Percentiles rank a stretch among this genome's conserved stretches.
These are phyloP conservation scores for Tamandua tetradactyla DNA, from an alignment of 2,797 vertebrate species.

Conservation along the genomic window DNA sequence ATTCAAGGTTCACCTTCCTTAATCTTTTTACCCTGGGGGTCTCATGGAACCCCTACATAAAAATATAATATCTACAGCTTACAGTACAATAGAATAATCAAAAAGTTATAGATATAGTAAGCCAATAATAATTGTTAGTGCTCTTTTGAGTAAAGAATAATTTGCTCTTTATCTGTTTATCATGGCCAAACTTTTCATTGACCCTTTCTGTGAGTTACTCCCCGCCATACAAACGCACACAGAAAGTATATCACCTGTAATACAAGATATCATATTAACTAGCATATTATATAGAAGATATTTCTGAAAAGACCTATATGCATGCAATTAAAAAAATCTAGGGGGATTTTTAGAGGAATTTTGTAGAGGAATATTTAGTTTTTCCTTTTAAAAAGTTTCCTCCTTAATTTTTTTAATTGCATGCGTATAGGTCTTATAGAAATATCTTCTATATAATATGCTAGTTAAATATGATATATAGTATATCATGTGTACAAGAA, in stretches of 20 bases:
- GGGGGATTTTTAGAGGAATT: too few species aligned
- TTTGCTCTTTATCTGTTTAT: background rate
- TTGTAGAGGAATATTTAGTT: background rate
- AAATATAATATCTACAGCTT: background rate
- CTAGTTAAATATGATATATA: background rate
- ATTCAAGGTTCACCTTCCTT: background rate
- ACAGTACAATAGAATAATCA: background rate
- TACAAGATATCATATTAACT: background rate
- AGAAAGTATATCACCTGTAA: background rate
- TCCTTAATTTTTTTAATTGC: background rate
- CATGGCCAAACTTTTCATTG: background rate
- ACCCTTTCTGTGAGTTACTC: background rate
- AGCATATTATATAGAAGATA: background rate
- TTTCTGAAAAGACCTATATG: background rate
- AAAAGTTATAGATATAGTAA: background rate
- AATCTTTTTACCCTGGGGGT: background rate
- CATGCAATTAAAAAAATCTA: background rate
- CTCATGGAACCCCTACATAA: background rate
- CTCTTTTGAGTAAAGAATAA: conserved; percentile 22
- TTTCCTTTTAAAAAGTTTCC: background rate
- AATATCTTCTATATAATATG: background rate
- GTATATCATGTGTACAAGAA: background rate
- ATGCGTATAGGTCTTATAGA: background rate
- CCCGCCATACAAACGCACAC: too few species aligned
- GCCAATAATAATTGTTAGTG: background rate